phyloP scores from a whole-genome alignment of 2,113 vertebrate genomes.

The Regulus satrapa region DNA sequence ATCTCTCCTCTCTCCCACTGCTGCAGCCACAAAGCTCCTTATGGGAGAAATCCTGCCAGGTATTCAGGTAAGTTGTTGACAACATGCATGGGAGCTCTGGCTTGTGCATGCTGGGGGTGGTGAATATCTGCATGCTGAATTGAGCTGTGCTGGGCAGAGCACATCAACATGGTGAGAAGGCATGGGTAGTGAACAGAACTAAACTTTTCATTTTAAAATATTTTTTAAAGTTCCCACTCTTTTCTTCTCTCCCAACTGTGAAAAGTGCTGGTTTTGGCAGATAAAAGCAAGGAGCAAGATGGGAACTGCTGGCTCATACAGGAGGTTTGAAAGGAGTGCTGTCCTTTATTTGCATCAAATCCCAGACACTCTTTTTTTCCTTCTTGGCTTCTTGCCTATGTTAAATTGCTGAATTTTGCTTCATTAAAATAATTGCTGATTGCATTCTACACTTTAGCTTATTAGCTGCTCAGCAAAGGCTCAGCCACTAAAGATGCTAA shows the following conservation, averaged over 20 bases:
- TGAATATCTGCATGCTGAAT: not conserved
- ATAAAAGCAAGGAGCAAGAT: not conserved
- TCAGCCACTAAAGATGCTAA: not conserved
- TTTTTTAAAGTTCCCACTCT: not conserved
- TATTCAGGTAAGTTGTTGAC: slow-evolving; percentile 29
- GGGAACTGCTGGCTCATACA: not conserved
- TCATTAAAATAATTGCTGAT: slow-evolving; percentile 51
- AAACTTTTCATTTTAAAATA: not conserved
- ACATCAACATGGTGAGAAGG: not conserved
- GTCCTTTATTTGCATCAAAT: not conserved
- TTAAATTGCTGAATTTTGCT: slow-evolving; percentile 39
- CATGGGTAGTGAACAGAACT: not conserved
- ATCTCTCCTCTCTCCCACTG: not conserved
- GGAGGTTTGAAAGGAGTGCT: not conserved
- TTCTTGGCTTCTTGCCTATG: not conserved
- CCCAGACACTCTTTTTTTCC: not conserved
- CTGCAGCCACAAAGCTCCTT: not conserved
- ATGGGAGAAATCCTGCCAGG: not conserved
- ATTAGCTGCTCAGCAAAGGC: slow-evolving; percentile 10
- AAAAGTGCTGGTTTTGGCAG: not conserved
- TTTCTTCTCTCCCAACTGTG: not conserved
- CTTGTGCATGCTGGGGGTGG: slow-evolving; percentile 9
- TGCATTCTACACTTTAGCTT: slow-evolving; percentile 9
- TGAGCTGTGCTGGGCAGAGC: not conserved
- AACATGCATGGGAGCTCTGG: not conserved